These are phyloP conservation scores for Ambastaia sidthimunki DNA, from an alignment of 2,797 vertebrate genomes.

Conservation along the genomic window DNA sequence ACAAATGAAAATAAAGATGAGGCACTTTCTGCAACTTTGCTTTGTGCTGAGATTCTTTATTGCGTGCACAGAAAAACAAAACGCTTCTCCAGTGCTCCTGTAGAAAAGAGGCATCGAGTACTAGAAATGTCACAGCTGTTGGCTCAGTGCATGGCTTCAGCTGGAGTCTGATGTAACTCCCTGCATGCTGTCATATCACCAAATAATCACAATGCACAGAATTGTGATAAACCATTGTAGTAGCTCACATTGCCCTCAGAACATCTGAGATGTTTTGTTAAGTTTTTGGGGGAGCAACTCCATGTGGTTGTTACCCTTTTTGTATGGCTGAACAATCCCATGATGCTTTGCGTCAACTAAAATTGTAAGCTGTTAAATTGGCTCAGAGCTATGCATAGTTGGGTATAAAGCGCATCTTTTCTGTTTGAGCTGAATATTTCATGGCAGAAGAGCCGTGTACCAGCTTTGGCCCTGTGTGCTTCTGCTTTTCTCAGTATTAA, in stretches of 20 bases:
- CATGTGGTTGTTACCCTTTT: too few relatives aligned
- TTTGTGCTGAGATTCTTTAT: conserved; percentile 17
- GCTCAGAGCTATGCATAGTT: too few relatives aligned
- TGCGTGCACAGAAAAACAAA: conserved; percentile 16
- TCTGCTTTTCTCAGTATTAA: conserved; percentile 23
- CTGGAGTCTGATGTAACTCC: conserved; percentile 42
- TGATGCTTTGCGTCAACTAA: not conserved
- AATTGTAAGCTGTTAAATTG: not conserved
- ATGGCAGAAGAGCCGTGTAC: not conserved
- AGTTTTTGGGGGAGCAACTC: not conserved
- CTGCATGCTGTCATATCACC: conserved; percentile 73
- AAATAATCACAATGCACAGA: conserved; percentile 55
- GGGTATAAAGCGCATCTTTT: not conserved
- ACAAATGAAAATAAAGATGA: conserved; percentile 10
- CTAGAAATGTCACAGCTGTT: conserved; percentile 51
- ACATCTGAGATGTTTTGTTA: not conserved
- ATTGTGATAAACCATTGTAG: conserved; percentile 13
- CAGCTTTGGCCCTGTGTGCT: conserved; percentile 59
- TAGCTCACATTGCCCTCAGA: not conserved
- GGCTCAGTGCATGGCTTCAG: conserved; percentile 77
- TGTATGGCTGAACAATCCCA: not conserved
- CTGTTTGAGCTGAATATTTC: not conserved
- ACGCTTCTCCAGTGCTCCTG: conserved; percentile 1
- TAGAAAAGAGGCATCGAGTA: conserved; percentile 44
- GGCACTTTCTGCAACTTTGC: not conserved